Base-by-base conservation (phyloP, 92 coral and sea anemone species). In the Paragorgia papillata region DNA sequence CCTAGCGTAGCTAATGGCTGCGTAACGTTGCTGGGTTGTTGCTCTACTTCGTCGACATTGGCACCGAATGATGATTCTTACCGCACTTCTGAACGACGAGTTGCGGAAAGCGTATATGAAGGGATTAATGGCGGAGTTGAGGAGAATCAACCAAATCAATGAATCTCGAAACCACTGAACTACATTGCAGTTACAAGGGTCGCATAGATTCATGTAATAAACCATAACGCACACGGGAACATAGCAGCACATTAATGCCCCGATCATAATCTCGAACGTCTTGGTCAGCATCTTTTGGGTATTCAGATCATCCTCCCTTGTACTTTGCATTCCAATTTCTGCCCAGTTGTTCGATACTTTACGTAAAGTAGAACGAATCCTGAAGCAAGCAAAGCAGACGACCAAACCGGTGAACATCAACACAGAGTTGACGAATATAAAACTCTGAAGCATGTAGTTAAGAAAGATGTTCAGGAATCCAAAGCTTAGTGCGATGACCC, bases 61-160 rank as follows among this genome's bases (percentile, higher is more conserved):
- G 44, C 21, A 33, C 25, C 48, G n/a, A n/a, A n/a, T n/a, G n/a
- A n/a, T n/a, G n/a, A n/a, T n/a, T n/a, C n/a, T n/a, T n/a, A n/a
- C n/a, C n/a, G n/a, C n/a, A n/a, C n/a, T n/a, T 10, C 74, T 29
- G 27, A 67, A 67, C 10, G 17, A 14, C 37, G 19, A 17, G 57
- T 15, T 22, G 7, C 74, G 56, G 35, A 67, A 41, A 13, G 74
- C 74, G 22, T 67, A 67, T n/a, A 67, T 30, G 8, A 43, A 40
- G 12, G 74, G 74, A 25, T 67, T 41, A 1, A 67, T 22, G 3
- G 74, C 74, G n/a, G 74, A 67, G 31, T 67, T 67, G 34, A 67
- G 34, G 20, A 43, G 1, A 13, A 67, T 30, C 1, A 48, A 20
- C 58, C 31, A n/a, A 26, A 67, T 25, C 1, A 22, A 19, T 2